Base-by-base conservation (phyloP, 2,888 invertebrate species). In the Philaethria dido region DNA sequence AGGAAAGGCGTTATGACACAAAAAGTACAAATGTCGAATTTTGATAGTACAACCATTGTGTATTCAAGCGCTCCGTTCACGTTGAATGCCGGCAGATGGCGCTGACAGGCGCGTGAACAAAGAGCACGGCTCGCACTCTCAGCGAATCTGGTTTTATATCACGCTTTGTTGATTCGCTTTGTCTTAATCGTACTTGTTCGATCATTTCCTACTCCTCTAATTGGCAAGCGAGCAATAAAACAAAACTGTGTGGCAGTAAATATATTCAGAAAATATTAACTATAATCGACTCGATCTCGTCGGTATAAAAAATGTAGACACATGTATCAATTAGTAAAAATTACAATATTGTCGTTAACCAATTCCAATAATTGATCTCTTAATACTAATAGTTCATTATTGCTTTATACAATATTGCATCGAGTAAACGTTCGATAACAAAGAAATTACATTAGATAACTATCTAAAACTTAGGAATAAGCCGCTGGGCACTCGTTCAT, bases 261-360 rank as follows among this genome's bases (percentile, higher is more conserved):
- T 91, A 92, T 92, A 92, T 90, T 92, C 88, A 90, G 90, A 91
- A 91, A 92, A 91, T 91, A 92, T 89, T 82, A 89, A 90, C 87
- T 85, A 81, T 86, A 81, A 82, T 86, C 82, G 85, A 87, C 85
- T 86, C 83, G 83, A 86, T 84, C 85, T 85, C 78, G 86, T 88
- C 87, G 84, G 80, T 87, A 85, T 87, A 89, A 88, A 88, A 87
- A 83, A 80, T 81, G 78, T 82, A 84, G 81, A 83, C 81, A 82
- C 82, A 77, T 66, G 69, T 86, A 84, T 87, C 81, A 81, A 82
- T 76, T 76, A 78, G 77, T 82, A 79, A 79, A 80, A 78, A 76
- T 84, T 88, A 88, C 83, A 86, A 80, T 89, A 86, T 88, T 87
- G 88, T 89, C 89, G 80, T 79, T 80, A 82, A 83, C 79, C 81